phyloP scores from a whole-genome alignment of 2,888 invertebrate genomes.

The Danaus chrysippus region DNA sequence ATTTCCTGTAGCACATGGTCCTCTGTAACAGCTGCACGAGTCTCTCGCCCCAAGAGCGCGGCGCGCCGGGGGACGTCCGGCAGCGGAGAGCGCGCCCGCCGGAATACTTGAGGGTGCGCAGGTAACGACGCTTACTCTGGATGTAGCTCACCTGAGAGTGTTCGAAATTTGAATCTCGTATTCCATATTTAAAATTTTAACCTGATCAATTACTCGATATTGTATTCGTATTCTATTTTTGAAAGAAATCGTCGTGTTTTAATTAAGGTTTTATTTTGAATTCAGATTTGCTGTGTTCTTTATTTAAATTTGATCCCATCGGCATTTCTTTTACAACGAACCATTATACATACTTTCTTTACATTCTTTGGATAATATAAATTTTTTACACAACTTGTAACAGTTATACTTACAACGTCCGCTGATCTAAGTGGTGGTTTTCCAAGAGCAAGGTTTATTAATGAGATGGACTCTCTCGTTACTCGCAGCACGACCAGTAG shows the following conservation, averaged over 20 bases:
- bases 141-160: conserved; percentile 67
- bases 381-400: neutral
- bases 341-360: too few relatives aligned
- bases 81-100: conserved; percentile 49
- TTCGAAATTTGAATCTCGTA: neutral
- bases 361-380: neutral
- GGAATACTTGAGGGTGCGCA: conserved; percentile 74
- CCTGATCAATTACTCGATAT: too few relatives aligned
- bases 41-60: conserved; percentile 47
- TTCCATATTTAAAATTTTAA: too few relatives aligned
- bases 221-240: too few relatives aligned
- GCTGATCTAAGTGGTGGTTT: conserved; percentile 72
- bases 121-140: conserved; percentile 73
- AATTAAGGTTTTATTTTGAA: too few relatives aligned
- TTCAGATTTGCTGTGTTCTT: too few relatives aligned
- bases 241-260: too few relatives aligned
- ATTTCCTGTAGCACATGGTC: conserved; percentile 60
- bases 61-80: conserved; percentile 21
- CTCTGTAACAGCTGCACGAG: conserved; percentile 53
- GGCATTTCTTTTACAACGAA: too few relatives aligned
- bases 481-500: conserved; percentile 67
- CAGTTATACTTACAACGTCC: conserved; percentile 63
- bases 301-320: too few relatives aligned
- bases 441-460: conserved; percentile 65
- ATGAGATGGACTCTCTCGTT: conserved; percentile 65